Percentiles rank a stretch among this genome's conserved stretches.
These are phyloP conservation scores for Amazona guildingii DNA, from an alignment of 2,113 vertebrate species.

Conservation along the genomic window DNA sequence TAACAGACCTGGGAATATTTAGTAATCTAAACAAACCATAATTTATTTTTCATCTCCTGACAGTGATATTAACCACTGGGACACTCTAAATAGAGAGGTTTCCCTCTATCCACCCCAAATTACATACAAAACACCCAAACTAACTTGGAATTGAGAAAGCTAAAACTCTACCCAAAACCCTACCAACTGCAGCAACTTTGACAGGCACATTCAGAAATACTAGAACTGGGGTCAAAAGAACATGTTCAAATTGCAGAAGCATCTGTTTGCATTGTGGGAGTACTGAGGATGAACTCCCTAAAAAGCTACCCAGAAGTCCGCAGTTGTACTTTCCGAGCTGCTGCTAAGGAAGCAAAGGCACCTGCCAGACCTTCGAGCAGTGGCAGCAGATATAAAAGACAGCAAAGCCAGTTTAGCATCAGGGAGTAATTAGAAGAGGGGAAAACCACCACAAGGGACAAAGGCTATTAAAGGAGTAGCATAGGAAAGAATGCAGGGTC, in stretches of 20 bases:
- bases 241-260: not conserved
- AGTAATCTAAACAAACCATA: not conserved
- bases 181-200: not conserved
- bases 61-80: not conserved
- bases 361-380: not conserved
- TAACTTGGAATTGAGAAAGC: not conserved
- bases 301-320: not conserved
- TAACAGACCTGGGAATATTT: not conserved
- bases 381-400: not conserved
- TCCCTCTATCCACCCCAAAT: not conserved
- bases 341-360: not conserved
- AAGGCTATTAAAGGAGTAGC: not conserved
- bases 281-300: not conserved
- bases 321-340: not conserved
- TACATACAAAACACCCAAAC: not conserved
- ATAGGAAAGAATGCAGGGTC: not conserved
- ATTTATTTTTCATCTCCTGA: not conserved
- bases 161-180: not conserved
- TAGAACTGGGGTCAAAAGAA: not conserved
- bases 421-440: not conserved
- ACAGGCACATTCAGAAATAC: not conserved
- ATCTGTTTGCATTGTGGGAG: not conserved
- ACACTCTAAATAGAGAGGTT: not conserved
- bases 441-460: not conserved
- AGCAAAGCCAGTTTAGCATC: not conserved